These are phyloP conservation scores for Paratilapia polleni DNA, from an alignment of 2,113 vertebrate genomes.

Conservation along the genomic window DNA sequence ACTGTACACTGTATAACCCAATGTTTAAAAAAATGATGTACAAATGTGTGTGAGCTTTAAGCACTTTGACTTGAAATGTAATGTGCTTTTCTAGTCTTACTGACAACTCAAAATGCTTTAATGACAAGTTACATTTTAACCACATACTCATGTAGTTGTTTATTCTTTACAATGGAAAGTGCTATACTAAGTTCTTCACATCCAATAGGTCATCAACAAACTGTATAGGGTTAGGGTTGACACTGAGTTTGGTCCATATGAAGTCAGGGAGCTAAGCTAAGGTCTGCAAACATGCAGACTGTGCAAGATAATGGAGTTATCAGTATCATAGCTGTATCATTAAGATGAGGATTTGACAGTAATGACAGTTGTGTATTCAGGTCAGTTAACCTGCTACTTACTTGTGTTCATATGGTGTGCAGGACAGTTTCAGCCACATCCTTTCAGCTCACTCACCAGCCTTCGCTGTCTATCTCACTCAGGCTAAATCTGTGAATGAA, in stretches of 20 bases:
- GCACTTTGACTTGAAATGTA: background rate
- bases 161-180: background rate
- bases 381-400: background rate
- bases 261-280: too few species aligned
- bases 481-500: conserved; percentile 28
- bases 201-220: too few species aligned
- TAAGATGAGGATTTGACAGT: too few species aligned
- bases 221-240: too few species aligned
- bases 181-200: background rate
- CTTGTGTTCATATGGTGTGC: background rate
- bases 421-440: background rate
- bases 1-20: background rate
- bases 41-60: background rate
- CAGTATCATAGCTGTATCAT: background rate
- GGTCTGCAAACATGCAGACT: background rate
- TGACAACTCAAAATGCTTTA: background rate
- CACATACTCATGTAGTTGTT: background rate
- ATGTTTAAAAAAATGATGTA: background rate
- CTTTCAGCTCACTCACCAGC: background rate
- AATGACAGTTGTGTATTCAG: background rate
- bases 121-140: background rate
- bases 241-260: too few species aligned
- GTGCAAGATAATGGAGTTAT: background rate
- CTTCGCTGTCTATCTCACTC: background rate
- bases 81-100: background rate